These are phyloP conservation scores for Theristicus caerulescens DNA, from an alignment of 2,113 vertebrate species.

Conservation along the genomic window DNA sequence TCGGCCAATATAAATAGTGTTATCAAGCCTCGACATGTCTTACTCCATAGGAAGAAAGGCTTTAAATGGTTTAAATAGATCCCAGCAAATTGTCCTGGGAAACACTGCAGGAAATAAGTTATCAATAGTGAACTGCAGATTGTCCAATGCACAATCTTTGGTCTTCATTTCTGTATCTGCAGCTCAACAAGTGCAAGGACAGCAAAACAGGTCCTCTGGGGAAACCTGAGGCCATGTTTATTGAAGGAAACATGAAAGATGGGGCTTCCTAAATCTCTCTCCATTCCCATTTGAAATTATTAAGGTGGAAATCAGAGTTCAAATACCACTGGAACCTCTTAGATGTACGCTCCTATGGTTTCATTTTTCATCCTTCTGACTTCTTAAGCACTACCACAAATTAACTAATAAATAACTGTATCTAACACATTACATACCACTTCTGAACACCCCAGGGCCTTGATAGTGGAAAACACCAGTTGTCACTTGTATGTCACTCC, in stretches of 20 bases:
- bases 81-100: background rate
- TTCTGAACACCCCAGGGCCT: background rate
- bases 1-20: background rate
- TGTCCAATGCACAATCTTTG: background rate
- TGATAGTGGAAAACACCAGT: background rate
- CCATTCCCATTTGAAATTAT: background rate
- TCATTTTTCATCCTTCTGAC: background rate
- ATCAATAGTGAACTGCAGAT: background rate
- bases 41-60: background rate
- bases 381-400: background rate
- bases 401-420: background rate
- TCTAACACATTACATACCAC: background rate
- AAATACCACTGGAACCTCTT: background rate
- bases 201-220: background rate
- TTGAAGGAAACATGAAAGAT: background rate
- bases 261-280: background rate
- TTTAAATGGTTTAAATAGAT: background rate
- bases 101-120: background rate
- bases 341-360: accelerated
- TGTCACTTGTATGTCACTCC: background rate
- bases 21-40: background rate
- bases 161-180: background rate
- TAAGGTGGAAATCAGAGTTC: background rate
- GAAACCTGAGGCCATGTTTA: background rate
- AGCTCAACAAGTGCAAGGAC: background rate